Percentiles rank a stretch among this genome's conserved stretches.
phyloP scores from a whole-genome alignment of 2,113 vertebrate species.

The Pachypanchax playfairii region DNA sequence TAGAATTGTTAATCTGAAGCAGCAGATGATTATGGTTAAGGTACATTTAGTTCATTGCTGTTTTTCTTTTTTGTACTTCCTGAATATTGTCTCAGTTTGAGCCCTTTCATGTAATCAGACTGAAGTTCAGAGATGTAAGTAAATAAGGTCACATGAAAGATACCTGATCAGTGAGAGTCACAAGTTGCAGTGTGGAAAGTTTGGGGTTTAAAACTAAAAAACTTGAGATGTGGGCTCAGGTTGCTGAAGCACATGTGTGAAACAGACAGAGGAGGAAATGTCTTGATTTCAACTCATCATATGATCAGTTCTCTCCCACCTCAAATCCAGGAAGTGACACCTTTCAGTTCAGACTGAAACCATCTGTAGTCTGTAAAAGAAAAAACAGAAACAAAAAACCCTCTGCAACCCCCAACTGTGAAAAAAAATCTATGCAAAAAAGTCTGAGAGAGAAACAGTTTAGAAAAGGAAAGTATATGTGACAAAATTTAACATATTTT shows the following conservation, averaged over 20 bases:
- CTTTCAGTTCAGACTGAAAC: conserved; percentile 56
- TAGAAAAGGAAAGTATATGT: not conserved
- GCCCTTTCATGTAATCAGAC: too few species aligned
- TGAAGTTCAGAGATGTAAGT: too few species aligned
- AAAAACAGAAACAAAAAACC: conserved; percentile 14
- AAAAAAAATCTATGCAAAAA: not conserved
- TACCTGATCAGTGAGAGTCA: too few species aligned
- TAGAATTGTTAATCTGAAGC: too few species aligned
- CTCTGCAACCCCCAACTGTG: not conserved
- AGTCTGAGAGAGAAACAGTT: not conserved
- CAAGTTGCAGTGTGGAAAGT: not conserved
- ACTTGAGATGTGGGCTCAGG: not conserved
- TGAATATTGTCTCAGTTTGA: too few species aligned
- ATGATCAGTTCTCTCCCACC: not conserved
- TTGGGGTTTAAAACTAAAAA: not conserved
- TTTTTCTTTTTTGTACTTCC: too few species aligned
- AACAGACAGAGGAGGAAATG: not conserved
- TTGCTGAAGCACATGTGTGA: not conserved
- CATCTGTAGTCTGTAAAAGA: not conserved
- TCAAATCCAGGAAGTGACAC: conserved; percentile 47
- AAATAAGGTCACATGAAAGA: not conserved
- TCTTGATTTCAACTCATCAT: not conserved
- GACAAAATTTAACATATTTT: not conserved
- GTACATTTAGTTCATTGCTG: too few species aligned
- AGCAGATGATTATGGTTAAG: too few species aligned